Evolutionary conservation across 2,113 vertebrate species (phyloP).

Genomic region (Lepisosteus osseus): DNA sequence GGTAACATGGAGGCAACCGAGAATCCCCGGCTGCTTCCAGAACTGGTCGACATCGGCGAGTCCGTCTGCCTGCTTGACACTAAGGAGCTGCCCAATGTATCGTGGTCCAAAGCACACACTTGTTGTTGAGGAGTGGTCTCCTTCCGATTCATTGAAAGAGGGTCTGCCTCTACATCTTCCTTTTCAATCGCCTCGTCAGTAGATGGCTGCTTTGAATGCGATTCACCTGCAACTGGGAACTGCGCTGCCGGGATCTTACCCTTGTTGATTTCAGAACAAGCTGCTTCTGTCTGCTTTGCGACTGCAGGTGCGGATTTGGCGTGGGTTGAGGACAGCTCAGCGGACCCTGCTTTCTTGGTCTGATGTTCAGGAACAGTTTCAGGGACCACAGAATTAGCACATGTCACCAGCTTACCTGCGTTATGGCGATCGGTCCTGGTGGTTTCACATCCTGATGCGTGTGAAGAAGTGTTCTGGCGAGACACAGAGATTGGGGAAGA

Average conservation of each 20-base stretch:
- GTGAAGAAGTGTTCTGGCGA: neutral
- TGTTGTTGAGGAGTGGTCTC: constrained; percentile 65
- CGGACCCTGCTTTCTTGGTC: neutral
- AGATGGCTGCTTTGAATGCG: constrained; percentile 29
- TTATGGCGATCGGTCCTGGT: neutral
- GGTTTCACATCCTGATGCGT: constrained; percentile 14
- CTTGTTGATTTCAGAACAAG: constrained; percentile 7
- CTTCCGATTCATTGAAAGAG: constrained; percentile 62
- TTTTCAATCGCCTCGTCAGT: constrained; percentile 37
- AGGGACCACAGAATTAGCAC: too few relatives aligned
- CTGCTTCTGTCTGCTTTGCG: constrained; percentile 35
- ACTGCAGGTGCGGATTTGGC: constrained; percentile 27
- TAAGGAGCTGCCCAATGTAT: constrained; percentile 64
- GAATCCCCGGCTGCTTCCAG: constrained; percentile 82
- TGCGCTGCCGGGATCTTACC: neutral
- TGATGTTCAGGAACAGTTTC: neutral
- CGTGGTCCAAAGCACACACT: constrained; percentile 76
- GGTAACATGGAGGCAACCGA: constrained; percentile 94
- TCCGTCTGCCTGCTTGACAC: constrained; percentile 75
- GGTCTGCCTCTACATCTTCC: constrained; percentile 51
- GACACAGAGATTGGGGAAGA: neutral
- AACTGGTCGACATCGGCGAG: constrained; percentile 80
- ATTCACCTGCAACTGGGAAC: constrained; percentile 25
- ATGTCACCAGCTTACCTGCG: neutral
- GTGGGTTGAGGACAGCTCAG: constrained; percentile 30